phyloP scores from a whole-genome alignment of 2,888 invertebrate species.

The Beris morrisii region DNA sequence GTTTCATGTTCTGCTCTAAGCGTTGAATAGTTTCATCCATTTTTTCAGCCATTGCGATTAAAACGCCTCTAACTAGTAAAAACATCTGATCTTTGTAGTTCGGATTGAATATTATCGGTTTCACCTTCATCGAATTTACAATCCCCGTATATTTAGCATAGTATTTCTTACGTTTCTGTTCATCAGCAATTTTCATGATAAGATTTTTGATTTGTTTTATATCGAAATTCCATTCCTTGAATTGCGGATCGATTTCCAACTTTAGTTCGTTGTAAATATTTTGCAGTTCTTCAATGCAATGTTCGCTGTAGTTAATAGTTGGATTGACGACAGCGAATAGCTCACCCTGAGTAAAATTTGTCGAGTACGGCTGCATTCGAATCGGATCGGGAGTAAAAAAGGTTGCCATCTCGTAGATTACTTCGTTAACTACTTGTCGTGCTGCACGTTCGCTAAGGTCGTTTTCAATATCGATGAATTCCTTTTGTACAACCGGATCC shows the following conservation, averaged over 20 bases:
- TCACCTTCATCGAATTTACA: conserved; percentile 15
- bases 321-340: conserved; percentile 29
- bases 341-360: conserved; percentile 22
- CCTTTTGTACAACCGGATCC: neutral
- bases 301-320: conserved; percentile 23
- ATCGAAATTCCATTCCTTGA: conserved; percentile 33
- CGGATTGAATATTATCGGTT: neutral
- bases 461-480: conserved; percentile 2
- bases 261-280: conserved; percentile 15
- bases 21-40: conserved; percentile 14
- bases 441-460: neutral
- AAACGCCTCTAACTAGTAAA: conserved; percentile 30
- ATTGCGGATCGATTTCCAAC: conserved; percentile 3
- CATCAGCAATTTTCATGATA: conserved; percentile 26
- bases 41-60: conserved; percentile 21
- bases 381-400: conserved; percentile 1
- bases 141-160: conserved; percentile 17
- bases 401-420: conserved; percentile 1
- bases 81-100: conserved; percentile 33
- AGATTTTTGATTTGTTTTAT: conserved; percentile 20
- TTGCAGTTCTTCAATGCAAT: conserved; percentile 26
- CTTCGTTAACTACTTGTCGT: conserved; percentile 2
- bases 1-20: conserved; percentile 1
- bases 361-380: conserved; percentile 18
- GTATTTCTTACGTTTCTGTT: conserved; percentile 15